Conservation (phyloP, 2,888 invertebrate genomes). For the Meandrusa payeni region DNA sequence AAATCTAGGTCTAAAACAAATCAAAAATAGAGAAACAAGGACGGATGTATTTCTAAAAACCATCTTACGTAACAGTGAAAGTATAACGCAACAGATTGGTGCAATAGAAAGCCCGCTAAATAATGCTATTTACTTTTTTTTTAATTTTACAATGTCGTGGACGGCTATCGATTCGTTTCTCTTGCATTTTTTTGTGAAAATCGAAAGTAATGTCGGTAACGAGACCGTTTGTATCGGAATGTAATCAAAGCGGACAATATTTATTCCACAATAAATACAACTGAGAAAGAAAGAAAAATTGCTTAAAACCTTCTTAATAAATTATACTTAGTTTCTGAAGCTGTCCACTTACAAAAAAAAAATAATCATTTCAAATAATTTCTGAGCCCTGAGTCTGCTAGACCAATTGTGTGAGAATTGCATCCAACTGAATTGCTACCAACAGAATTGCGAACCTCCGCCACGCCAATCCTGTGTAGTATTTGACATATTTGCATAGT, state of each 20-base stretch:
- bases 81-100: constrained; percentile 23
- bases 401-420: too few species aligned
- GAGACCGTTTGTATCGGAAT: constrained; percentile 3
- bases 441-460: too few species aligned
- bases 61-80: constrained; percentile 23
- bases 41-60: constrained; percentile 12
- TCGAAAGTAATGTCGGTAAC: constrained; percentile 13
- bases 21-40: constrained; percentile 5
- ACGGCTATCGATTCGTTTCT: constrained; percentile 10
- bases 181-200: constrained; percentile 16
- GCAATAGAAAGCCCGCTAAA: constrained; percentile 21
- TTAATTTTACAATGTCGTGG: constrained; percentile 15
- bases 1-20: background rate
- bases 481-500: too few species aligned
- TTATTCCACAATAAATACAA: too few species aligned
- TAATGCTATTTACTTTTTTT: constrained; percentile 14
- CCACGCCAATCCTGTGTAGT: too few species aligned
- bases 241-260: background rate
- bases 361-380: too few species aligned
- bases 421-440: too few species aligned
- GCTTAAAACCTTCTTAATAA: too few species aligned
- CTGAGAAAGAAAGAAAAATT: too few species aligned
- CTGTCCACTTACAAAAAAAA: too few species aligned
- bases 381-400: too few species aligned
- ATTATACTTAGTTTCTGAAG: too few species aligned